Evolutionary conservation across 2,888 invertebrate species (phyloP).

Genomic region (Siphlonurus alternatus): DNA sequence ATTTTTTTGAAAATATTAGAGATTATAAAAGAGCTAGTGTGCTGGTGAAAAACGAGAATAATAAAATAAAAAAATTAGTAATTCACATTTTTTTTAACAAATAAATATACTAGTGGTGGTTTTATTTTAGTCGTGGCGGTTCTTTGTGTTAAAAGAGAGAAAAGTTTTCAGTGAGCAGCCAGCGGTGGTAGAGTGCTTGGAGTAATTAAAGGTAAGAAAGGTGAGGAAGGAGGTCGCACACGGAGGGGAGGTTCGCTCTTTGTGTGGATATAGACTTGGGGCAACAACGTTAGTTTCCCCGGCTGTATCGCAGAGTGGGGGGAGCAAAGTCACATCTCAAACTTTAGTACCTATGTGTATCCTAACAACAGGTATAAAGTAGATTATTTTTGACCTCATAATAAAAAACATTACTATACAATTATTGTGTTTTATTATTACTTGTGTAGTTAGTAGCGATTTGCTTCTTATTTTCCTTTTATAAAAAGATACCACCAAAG

Average conservation of each 20-base stretch:
- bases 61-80: conserved; percentile 3
- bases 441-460: too few species aligned
- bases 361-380: neutral
- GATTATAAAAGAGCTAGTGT: conserved; percentile 9
- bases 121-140: conserved; percentile 1
- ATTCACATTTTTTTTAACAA: conserved; percentile 6
- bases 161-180: neutral
- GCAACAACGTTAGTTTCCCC: neutral
- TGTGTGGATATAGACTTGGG: neutral
- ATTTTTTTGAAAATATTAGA: conserved; percentile 18
- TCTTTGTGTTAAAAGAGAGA: neutral
- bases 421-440: too few species aligned
- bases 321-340: neutral
- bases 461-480: too few species aligned
- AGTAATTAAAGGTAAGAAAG: conserved; percentile 2
- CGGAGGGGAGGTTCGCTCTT: neutral
- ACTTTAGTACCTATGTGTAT: neutral
- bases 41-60: conserved; percentile 7
- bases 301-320: neutral
- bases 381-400: neutral
- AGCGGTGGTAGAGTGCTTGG: neutral
- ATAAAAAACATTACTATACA: too few species aligned
- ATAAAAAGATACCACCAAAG: too few species aligned
- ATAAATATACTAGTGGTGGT: neutral
- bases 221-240: neutral